A percentile compares a stretch with the other conserved stretches of the same genome.
phyloP scores from a whole-genome alignment of 2,797 vertebrate species.

The Hoplostethus mediterraneus region DNA sequence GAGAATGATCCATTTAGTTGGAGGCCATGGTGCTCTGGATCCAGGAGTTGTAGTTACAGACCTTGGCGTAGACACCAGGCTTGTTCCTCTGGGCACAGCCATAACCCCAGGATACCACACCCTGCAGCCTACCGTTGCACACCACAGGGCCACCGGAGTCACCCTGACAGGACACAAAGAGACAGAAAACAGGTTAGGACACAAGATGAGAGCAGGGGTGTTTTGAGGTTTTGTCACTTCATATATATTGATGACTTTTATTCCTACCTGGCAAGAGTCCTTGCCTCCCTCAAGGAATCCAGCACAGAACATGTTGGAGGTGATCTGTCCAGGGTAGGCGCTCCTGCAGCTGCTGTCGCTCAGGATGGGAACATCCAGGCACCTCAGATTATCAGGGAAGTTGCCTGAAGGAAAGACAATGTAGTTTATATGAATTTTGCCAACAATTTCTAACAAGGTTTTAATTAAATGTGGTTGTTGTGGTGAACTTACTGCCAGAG shows the following conservation, averaged over 20 bases:
- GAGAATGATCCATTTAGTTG: slow-evolving; percentile 65
- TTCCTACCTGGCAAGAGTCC: slow-evolving; percentile 90
- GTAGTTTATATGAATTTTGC: neutral
- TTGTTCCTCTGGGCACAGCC: slow-evolving; percentile 82
- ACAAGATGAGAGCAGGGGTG: slow-evolving; percentile 23
- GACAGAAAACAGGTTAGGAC: neutral
- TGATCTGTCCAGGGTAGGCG: slow-evolving; percentile 87
- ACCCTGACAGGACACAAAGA: slow-evolving; percentile 68
- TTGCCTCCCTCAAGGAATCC: slow-evolving; percentile 89
- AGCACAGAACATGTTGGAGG: slow-evolving; percentile 88
- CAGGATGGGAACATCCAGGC: slow-evolving; percentile 86
- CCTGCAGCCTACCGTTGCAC: slow-evolving; percentile 82
- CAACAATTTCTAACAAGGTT: too few species aligned
- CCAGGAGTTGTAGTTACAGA: slow-evolving; percentile 85
- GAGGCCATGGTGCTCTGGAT: slow-evolving; percentile 79
- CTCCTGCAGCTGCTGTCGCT: slow-evolving; percentile 75
- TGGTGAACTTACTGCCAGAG: slow-evolving; percentile 82
- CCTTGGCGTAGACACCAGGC: slow-evolving; percentile 85
- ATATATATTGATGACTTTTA: neutral
- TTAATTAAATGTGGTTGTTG: neutral
- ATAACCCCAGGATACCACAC: slow-evolving; percentile 87
- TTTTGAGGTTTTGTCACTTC: neutral
- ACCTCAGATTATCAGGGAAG: slow-evolving; percentile 83
- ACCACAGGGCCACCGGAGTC: slow-evolving; percentile 87
- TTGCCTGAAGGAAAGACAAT: slow-evolving; percentile 28